Base-by-base conservation (phyloP, 2,888 invertebrate species). In the Dermolepida albohirtum region DNA sequence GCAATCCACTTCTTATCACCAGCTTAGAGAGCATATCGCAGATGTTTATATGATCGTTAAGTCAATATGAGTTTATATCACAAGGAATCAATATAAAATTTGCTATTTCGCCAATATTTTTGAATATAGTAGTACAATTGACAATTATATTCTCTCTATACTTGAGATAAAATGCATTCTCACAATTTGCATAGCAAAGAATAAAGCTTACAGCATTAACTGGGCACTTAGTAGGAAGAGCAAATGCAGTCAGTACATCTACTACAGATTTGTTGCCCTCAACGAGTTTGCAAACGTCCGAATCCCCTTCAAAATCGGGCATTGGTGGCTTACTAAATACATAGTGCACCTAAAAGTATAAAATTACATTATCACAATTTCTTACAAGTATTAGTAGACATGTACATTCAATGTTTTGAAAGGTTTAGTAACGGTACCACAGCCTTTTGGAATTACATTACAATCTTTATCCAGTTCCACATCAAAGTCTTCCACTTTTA, bases 391-490 rank as follows among this genome's bases (percentile, higher is more conserved):
- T 27, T 29, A 14, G 1, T 10, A 40, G 10, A 6, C 39, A 10
- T 34, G 34, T 68, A 68, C 68, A 49, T 41, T 55, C 6, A 50
- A 29, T 6, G 68, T 68, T 50, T 68, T 68, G 43, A 68, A 68
- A 12, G 68, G 40, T 64, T 68, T 64, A 41, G 63, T 57, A n/a
- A 68, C 49, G 1, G 43, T 67, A 29, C 16, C 57, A 57, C 68
- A 68, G 2, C 68, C 68, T 29, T 50, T 68, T 8, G 68, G 64
- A 17, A 68, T 50, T 14, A 68, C 12, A 29, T 68, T 64, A 27
- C 68, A 68, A 41, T 64, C 41, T 17, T 68, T 68, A 29, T 68
- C 68, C 41, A 68, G 34, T 11, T 12, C 34, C 11, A 68, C 49
- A 14, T 64, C 43, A 27, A 64, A 68, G 29, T 64, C 64, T 8